Percentiles rank a stretch among this genome's conserved stretches.
Conservation (phyloP, 2,797 vertebrate species). For the Pygocentrus nattereri region DNA sequence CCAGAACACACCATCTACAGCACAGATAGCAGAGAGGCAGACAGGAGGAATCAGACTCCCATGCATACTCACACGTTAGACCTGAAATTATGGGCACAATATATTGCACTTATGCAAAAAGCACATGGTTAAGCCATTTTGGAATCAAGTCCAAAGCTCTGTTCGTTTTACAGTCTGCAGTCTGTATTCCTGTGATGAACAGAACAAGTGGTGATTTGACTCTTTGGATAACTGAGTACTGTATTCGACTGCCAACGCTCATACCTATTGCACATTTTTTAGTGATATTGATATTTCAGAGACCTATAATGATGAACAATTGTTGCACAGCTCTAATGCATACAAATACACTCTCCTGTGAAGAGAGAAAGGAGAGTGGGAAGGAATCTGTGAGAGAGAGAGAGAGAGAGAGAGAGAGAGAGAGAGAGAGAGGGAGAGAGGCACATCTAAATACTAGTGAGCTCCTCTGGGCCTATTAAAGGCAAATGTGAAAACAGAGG, state of each 20-base stretch:
- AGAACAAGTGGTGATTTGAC: no score
- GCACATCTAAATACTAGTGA: conserved; percentile 44
- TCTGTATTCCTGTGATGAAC: no score
- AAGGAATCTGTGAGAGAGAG: neutral
- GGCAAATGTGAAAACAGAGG: conserved; percentile 30
- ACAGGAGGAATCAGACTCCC: neutral
- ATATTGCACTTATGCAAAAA: neutral
- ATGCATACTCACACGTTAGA: neutral
- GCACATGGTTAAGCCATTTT: neutral
- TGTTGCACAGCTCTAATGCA: conserved; percentile 13
- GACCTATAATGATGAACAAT: conserved; percentile 8
- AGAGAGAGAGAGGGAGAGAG: no score
- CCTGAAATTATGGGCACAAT: neutral
- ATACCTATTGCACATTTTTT: neutral
- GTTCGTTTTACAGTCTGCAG: no score
- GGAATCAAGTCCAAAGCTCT: no score
- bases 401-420: neutral
- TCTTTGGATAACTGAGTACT: no score
- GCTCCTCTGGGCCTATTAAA: conserved; percentile 39
- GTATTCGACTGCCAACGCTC: no score
- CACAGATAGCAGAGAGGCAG: neutral
- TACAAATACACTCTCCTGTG: neutral
- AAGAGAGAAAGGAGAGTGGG: neutral
- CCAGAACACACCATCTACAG: conserved; percentile 16
- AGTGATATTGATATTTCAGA: conserved; percentile 21